A percentile compares a stretch with the other conserved stretches of the same genome.
phyloP scores from a whole-genome alignment of 2,888 invertebrate genomes.

The Fragum fragum region DNA sequence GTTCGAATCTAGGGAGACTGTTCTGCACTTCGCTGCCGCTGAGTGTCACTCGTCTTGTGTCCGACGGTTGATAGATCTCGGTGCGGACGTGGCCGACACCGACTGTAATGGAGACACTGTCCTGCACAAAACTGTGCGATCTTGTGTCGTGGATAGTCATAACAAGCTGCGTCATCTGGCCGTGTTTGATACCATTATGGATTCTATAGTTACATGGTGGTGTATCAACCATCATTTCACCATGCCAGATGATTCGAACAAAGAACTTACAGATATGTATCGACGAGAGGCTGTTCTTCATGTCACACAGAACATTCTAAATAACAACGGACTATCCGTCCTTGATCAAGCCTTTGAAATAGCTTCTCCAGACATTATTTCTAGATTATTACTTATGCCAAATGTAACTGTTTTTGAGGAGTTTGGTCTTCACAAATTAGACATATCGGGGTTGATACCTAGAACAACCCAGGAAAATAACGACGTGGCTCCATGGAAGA shows the following conservation, averaged over 20 bases:
- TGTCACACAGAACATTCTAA: slow-evolving; percentile 73
- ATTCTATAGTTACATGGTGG: slow-evolving; percentile 78
- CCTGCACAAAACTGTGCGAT: slow-evolving; percentile 75
- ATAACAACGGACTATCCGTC: slow-evolving; percentile 75
- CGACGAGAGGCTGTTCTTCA: slow-evolving; percentile 70
- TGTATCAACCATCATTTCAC: slow-evolving; percentile 69
- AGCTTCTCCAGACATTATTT: slow-evolving; percentile 63
- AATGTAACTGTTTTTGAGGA: slow-evolving; percentile 73
- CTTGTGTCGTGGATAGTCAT: slow-evolving; percentile 63
- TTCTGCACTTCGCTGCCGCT: slow-evolving; percentile 73
- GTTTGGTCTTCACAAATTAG: slow-evolving; percentile 64
- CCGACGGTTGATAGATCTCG: slow-evolving; percentile 72
- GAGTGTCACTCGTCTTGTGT: slow-evolving; percentile 67
- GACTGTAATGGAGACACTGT: slow-evolving; percentile 78
- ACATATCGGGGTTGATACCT: slow-evolving; percentile 80
- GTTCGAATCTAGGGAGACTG: slow-evolving; percentile 61
- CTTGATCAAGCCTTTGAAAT: slow-evolving; percentile 75
- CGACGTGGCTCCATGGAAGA: slow-evolving; percentile 30
- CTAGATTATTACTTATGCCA: slow-evolving; percentile 53
- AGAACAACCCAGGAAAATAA: slow-evolving; percentile 62
- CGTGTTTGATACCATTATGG: slow-evolving; percentile 68
- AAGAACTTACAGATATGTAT: slow-evolving; percentile 49
- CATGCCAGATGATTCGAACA: slow-evolving; percentile 71
- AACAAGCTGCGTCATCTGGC: slow-evolving; percentile 66
- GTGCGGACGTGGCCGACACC: slow-evolving; percentile 75